phyloP scores from a whole-genome alignment of 2,797 vertebrate genomes.

The Hoplostethus atlanticus region DNA sequence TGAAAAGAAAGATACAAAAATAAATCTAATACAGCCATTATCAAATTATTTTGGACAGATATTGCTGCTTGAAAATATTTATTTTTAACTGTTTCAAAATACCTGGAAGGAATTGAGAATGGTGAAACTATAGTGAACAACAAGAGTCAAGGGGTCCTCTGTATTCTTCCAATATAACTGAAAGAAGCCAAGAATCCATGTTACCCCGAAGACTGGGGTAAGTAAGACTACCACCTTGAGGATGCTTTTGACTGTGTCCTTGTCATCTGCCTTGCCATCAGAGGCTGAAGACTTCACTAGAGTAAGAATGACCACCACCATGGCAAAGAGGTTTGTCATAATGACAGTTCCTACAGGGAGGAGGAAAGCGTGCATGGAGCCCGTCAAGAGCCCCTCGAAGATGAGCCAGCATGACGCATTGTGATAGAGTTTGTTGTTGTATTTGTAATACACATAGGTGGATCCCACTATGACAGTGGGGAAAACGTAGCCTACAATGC shows the following conservation, averaged over 20 bases:
- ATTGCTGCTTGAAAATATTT: not conserved
- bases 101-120: conserved; percentile 89
- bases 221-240: conserved; percentile 86
- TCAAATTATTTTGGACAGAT: not conserved
- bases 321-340: conserved; percentile 83
- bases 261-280: conserved; percentile 77
- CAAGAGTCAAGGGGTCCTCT: fast-evolving
- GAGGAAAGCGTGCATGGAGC: conserved; percentile 84
- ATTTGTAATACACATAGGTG: conserved; percentile 79
- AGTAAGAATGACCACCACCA: conserved; percentile 84
- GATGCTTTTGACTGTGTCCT: conserved; percentile 84
- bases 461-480: conserved; percentile 78
- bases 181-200: conserved; percentile 84
- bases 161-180: conserved; percentile 29
- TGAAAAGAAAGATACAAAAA: conserved; percentile 58
- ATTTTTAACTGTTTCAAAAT: conserved; percentile 40
- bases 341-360: conserved; percentile 81
- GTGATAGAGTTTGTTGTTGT: conserved; percentile 57
- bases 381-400: conserved; percentile 57
- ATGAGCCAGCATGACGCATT: conserved; percentile 80
- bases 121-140: conserved; percentile 79
- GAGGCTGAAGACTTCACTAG: conserved; percentile 78
- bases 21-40: not conserved
- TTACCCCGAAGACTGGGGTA: conserved; percentile 87
- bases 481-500: conserved; percentile 82